These are phyloP conservation scores for Ypsolopha scabrella DNA, from an alignment of 2,888 invertebrate species.

Conservation along the genomic window DNA sequence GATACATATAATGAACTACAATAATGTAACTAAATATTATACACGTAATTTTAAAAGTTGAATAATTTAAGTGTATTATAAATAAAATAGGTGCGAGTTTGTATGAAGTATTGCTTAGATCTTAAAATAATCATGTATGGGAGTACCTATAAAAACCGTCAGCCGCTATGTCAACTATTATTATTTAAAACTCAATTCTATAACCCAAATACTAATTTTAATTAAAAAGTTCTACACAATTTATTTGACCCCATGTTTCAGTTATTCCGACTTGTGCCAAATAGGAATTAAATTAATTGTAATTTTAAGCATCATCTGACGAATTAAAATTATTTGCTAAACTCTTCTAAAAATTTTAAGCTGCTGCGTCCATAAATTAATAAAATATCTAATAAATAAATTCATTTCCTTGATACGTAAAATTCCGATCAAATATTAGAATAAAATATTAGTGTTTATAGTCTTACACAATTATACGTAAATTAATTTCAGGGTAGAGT, in stretches of 20 bases:
- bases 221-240: neutral
- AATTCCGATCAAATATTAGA: constrained; percentile 49
- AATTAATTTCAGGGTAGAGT: constrained; percentile 87
- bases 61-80: constrained; percentile 65
- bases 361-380: constrained; percentile 18
- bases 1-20: constrained; percentile 66
- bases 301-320: neutral
- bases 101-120: constrained; percentile 60
- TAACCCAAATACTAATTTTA: too few relatives aligned
- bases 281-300: constrained; percentile 3
- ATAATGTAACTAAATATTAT: constrained; percentile 68
- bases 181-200: too few relatives aligned
- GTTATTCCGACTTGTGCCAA: constrained; percentile 5
- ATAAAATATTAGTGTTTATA: constrained; percentile 59
- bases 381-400: constrained; percentile 10
- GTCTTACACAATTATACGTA: constrained; percentile 83
- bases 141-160: neutral
- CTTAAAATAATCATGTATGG: constrained; percentile 9
- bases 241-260: neutral
- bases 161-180: neutral
- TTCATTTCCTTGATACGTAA: constrained; percentile 44
- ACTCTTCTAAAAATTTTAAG: neutral
- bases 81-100: constrained; percentile 58
- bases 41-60: constrained; percentile 65
- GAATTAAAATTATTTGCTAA: neutral